Base-by-base conservation (phyloP, 2,113 vertebrate species). In the Sialia sialis region DNA sequence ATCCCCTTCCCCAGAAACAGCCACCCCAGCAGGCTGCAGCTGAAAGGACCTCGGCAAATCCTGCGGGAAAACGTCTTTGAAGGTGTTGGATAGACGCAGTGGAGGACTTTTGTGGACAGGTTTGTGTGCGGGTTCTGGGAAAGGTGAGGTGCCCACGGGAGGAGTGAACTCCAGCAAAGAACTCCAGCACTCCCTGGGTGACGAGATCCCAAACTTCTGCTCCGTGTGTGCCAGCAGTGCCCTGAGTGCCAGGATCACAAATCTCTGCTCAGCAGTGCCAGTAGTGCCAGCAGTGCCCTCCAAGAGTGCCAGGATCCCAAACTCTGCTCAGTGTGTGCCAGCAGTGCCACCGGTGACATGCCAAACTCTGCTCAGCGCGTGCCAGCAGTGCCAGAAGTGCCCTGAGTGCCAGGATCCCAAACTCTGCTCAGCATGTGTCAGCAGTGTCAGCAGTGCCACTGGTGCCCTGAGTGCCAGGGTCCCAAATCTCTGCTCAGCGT, bases 1-100 rank as follows among this genome's bases (percentile, higher is more conserved):
- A 21, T 7, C 41, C 44, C 41, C 25, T 43, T 7, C 21, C 67
- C 3, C 21, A 54, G 32, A 22, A 73, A 75, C 58, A 51, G 44
- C 89, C 38, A 22, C 78, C 94, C 95, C 96, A 78, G 96, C 96
- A 69, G 95, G 91, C 97, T 98, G 97, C 97, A 89, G 97, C 88
- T 95, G 97, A 62, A 94, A 20, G 43, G 94, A 58, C 11, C 44
- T 27, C 3, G 39, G 78, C 39, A 66, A 95, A 93, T 97, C 98
- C 96, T 68, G 80, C 46, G 95, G 90, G 98, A 97, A 96, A 97
- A 84, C 80, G 70, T 80, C 79, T 96, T 96, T 93, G 97, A 95
- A 94, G 97, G 89, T 91, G 90, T 84, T 95, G 96, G 92, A 64
- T 0, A 7, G 76, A 2, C 0, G 4, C 25, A 2, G 56, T 1